Evolutionary conservation across 2,797 vertebrate genomes (phyloP).

Genomic region (Arnoldichthys spilopterus): DNA sequence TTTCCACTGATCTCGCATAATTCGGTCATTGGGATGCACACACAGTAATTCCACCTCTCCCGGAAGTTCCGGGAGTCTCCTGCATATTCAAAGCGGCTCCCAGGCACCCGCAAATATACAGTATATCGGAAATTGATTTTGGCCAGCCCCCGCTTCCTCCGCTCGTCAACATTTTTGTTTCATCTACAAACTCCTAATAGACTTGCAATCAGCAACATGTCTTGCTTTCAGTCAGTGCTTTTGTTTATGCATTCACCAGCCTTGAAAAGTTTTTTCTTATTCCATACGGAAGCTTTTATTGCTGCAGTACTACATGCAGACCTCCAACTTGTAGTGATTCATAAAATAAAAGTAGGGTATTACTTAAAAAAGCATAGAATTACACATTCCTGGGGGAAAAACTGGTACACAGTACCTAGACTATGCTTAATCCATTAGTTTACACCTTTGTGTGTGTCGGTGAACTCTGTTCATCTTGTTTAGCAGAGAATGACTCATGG

Average conservation of each 20-base stretch:
- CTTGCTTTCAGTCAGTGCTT: background rate
- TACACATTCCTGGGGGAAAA: background rate
- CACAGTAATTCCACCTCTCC: no score
- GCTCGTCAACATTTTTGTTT: no score
- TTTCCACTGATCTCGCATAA: no score
- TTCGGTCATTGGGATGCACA: no score
- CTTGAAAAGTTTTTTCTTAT: no score
- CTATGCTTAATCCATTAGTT: slow-evolving; percentile 11
- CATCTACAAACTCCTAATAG: no score
- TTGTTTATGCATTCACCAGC: background rate
- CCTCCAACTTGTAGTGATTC: background rate
- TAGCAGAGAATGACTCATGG: slow-evolving; percentile 21
- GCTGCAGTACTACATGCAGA: background rate
- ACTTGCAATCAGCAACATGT: background rate
- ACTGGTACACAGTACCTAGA: background rate
- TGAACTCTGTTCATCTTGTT: slow-evolving; percentile 8
- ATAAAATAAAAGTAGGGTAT: background rate
- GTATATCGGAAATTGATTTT: no score
- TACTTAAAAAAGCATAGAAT: background rate
- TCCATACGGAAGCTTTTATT: background rate
- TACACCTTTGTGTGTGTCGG: background rate
- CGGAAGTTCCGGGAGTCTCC: no score
- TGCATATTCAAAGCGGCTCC: no score
- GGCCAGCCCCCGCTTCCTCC: no score
- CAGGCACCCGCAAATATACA: no score